Evolutionary conservation across 2,888 invertebrate species (phyloP), one percentile per base, ranked within the genome.

Genomic region (Aleiodes leptofemur): DNA sequence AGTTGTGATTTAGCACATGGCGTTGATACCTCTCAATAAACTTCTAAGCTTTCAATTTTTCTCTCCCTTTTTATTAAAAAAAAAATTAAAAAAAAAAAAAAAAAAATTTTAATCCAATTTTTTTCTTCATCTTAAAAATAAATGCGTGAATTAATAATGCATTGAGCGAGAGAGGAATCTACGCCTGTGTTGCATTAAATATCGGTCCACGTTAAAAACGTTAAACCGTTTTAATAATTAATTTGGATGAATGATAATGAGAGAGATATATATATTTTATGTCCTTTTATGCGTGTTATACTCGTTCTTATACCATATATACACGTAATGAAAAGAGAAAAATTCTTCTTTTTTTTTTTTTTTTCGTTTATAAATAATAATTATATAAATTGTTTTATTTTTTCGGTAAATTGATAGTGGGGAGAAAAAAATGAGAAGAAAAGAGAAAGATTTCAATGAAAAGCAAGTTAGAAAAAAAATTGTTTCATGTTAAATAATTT

Each of bases 1-100:
- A 81, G 83, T 82, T 85, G 83, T 84, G 83, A 84, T 86, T 81
- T 81, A 79, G 80, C 79, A 81, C 78, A 81, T 79, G 74, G 75
- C 73, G 80, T 81, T 81, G 82, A 74, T 70, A 69, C 69, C 72
- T 73, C 72, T 77, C 72, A 71, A 68, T 34, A 23, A 69, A 66
- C 55, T 76, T 53, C 66, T 38, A 69, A 29, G 74, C 66, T 66
- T 71, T 61, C 56, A 16, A 16, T 55, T 55, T 55, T 55, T 55
- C 43, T 43, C 43, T 43, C 16, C 55, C n/a, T 55, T 55, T 14
- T 55, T 16, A 55, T 16, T 55, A 55, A 1, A n/a, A 55, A 55
- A 14, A 55, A 55, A 43, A 43, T 43, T 7, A 6, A 9, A 43
- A 43, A 43, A 43, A 43, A 11, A 7, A 9, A 9, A 9, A 43